A percentile compares a stretch with the other conserved stretches of the same genome.
Evolutionary conservation across 2,888 invertebrate genomes (phyloP).

Genomic region (Apotomis capreana): DNA sequence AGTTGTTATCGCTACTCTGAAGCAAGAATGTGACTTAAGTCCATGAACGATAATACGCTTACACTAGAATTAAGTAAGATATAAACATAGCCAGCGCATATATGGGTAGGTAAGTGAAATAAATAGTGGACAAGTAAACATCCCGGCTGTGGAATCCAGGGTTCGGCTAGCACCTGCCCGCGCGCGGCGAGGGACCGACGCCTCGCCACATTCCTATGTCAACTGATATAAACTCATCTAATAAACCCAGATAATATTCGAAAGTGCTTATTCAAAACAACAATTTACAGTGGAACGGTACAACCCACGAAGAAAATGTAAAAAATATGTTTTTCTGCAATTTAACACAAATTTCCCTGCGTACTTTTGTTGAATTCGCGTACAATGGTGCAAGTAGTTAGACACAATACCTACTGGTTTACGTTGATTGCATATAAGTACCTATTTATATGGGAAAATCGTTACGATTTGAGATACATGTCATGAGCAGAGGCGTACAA

Average conservation of each 20-base stretch:
- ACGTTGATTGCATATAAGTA: no score
- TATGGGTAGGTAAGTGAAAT: conserved; percentile 2
- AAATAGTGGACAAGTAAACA: conserved; percentile 21
- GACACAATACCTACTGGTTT: no score
- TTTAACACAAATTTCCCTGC: no score
- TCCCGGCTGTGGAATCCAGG: background rate
- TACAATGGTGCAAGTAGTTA: no score
- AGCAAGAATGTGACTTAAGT: conserved; percentile 3
- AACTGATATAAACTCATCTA: conserved; percentile 55
- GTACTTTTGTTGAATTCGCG: no score
- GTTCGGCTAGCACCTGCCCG: background rate
- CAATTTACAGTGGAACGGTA: conserved; percentile 42
- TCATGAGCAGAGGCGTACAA: no score
- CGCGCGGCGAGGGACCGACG: conserved; percentile 22
- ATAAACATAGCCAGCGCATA: conserved; percentile 6
- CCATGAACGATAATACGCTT: conserved; percentile 22
- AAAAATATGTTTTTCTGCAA: no score
- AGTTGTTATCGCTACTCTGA: background rate
- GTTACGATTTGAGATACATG: no score
- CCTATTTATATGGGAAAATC: no score
- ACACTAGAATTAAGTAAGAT: conserved; percentile 15
- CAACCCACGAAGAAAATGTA: no score
- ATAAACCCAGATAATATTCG: conserved; percentile 28
- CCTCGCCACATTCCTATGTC: conserved; percentile 59
- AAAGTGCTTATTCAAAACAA: conserved; percentile 3